These are phyloP conservation scores for Brachionus plicatilis DNA, from an alignment of 1,140 invertebrate genomes.

Conservation along the genomic window DNA sequence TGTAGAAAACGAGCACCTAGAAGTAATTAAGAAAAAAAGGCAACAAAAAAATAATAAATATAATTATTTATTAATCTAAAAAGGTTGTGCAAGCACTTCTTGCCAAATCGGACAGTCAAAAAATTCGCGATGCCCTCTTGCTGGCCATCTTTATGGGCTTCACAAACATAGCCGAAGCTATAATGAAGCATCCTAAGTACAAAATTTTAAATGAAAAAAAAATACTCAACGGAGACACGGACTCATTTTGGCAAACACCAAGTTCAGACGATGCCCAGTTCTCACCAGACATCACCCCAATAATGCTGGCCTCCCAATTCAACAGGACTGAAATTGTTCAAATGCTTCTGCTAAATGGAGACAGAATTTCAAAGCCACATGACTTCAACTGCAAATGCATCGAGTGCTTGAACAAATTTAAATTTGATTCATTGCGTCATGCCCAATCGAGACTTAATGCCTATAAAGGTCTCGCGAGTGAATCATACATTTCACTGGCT, in stretches of 20 bases:
- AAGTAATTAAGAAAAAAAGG: constrained; percentile 43
- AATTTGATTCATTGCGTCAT: constrained; percentile 50
- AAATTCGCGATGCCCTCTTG: constrained; percentile 52
- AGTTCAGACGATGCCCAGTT: constrained; percentile 45
- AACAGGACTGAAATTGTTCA: constrained; percentile 51
- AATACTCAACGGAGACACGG: constrained; percentile 13
- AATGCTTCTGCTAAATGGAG: constrained; percentile 51
- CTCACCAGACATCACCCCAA: constrained; percentile 49
- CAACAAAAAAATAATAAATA: not conserved
- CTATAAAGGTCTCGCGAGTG: constrained; percentile 52
- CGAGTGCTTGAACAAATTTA: constrained; percentile 58
- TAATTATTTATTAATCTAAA: not conserved
- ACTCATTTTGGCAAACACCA: constrained; percentile 40
- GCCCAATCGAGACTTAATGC: constrained; percentile 50
- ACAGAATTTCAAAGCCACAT: constrained; percentile 59
- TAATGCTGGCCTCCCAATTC: constrained; percentile 48
- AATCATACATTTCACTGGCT: constrained; percentile 64
- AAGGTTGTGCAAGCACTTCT: constrained; percentile 48
- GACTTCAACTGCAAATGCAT: constrained; percentile 61
- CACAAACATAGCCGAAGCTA: constrained; percentile 52
- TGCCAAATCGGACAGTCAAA: constrained; percentile 48
- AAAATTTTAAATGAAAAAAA: constrained; percentile 36
- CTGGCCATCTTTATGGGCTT: constrained; percentile 53
- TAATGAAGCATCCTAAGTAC: constrained; percentile 53
- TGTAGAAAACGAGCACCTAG: constrained; percentile 51